phyloP scores from a whole-genome alignment of 2,888 invertebrate species.

The Epistrophe eligans region DNA sequence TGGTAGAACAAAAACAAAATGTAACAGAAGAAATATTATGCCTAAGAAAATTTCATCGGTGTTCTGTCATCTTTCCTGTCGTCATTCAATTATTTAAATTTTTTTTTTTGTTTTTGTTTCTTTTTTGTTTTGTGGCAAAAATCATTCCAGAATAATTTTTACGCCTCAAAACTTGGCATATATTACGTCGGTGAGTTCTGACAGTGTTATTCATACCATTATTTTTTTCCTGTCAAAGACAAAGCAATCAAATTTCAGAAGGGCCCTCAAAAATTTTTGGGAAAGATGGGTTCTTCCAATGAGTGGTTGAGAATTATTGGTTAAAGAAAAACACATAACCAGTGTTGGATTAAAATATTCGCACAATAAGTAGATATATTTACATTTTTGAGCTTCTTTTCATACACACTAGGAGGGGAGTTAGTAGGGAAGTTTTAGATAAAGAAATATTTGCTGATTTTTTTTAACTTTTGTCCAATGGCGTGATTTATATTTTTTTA shows the following conservation, averaged over 20 bases:
- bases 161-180: constrained; percentile 33
- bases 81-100: constrained; percentile 74
- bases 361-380: neutral
- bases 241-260: constrained; percentile 6
- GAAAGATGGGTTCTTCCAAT: neutral
- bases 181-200: constrained; percentile 10
- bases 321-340: neutral
- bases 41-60: constrained; percentile 9
- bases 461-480: too few species aligned
- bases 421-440: too few species aligned
- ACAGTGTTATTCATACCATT: constrained; percentile 29
- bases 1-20: neutral
- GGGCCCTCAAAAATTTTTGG: neutral
- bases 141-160: constrained; percentile 48
- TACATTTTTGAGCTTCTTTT: too few species aligned
- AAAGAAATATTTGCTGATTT: too few species aligned
- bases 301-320: neutral
- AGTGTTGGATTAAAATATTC: neutral
- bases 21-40: constrained; percentile 21
- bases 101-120: constrained; percentile 13
- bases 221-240: neutral
- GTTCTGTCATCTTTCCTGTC: constrained; percentile 34
- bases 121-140: constrained; percentile 32
- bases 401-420: too few species aligned
- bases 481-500: too few species aligned